Percentiles rank a stretch among this genome's conserved stretches.
phyloP scores from a whole-genome alignment of 2,113 vertebrate species.

The Grammomys surdaster region DNA sequence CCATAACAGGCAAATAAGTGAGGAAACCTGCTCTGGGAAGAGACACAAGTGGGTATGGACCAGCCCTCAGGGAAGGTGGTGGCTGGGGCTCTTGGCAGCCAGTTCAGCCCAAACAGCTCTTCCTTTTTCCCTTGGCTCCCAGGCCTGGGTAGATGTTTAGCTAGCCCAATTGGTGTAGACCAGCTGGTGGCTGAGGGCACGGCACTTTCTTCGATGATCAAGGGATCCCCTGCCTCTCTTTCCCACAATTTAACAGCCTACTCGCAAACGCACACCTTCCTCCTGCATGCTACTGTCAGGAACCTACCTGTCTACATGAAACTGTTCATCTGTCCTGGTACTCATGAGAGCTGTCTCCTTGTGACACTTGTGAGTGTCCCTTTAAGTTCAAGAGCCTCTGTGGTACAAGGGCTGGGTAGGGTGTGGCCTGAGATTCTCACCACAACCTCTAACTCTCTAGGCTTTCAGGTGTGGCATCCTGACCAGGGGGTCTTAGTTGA shows the following conservation, averaged over 20 bases:
- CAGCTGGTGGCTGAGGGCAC: neutral
- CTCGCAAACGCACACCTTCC: constrained; percentile 74
- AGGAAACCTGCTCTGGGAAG: neutral
- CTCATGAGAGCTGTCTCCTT: neutral
- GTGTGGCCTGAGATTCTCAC: neutral
- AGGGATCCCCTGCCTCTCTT: constrained; percentile 69
- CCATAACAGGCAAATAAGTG: neutral
- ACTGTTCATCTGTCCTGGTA: constrained; percentile 73
- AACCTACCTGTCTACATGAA: constrained; percentile 82
- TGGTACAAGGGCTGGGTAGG: neutral
- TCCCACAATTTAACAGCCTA: constrained; percentile 59
- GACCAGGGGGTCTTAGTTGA: neutral
- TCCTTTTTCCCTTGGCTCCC: neutral
- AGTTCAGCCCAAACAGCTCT: neutral
- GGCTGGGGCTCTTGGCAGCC: neutral
- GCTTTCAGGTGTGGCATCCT: neutral
- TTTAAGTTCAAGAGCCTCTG: neutral
- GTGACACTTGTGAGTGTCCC: neutral
- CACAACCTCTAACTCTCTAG: too few species aligned
- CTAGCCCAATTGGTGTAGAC: neutral
- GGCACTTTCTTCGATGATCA: constrained; percentile 59
- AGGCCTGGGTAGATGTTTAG: neutral
- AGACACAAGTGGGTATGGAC: neutral
- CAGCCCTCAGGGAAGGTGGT: neutral
- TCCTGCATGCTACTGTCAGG: constrained; percentile 62